Conservation (phyloP, 2,797 vertebrate species). For the Anas bahamensis region DNA sequence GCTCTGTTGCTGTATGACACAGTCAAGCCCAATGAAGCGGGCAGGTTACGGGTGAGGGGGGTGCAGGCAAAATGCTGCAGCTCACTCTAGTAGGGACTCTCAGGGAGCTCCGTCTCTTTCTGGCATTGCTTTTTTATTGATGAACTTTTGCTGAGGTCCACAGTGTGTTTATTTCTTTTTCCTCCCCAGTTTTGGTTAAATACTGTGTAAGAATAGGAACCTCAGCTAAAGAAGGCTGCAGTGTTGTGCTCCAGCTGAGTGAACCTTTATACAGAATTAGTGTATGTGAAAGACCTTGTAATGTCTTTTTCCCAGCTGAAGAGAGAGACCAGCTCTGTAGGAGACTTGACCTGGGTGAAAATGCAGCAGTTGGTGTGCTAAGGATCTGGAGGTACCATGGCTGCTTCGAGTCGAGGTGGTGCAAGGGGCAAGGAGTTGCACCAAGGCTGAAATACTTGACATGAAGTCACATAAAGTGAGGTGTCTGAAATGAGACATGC, state of each 20-base stretch:
- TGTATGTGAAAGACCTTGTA: not conserved
- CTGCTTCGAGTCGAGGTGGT: not conserved
- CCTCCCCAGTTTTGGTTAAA: not conserved
- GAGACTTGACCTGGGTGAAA: not conserved
- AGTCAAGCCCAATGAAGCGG: not conserved
- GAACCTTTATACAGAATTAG: not conserved
- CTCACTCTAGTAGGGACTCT: not conserved
- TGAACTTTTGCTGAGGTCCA: not conserved
- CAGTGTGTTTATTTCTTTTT: not conserved
- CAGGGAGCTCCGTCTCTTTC: not conserved
- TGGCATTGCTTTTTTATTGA: not conserved
- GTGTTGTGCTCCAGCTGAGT: not conserved
- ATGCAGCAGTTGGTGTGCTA: not conserved
- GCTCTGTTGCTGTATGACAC: accelerated
- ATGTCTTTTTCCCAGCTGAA: not conserved
- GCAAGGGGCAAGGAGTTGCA: not conserved
- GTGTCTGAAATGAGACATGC: not conserved
- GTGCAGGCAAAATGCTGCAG: not conserved
- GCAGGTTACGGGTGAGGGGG: not conserved
- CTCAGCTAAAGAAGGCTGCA: not conserved
- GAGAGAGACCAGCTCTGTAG: not conserved
- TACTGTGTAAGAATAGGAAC: not conserved
- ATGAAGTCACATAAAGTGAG: not conserved
- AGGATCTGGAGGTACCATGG: not conserved
- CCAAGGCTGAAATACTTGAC: not conserved